Evolutionary conservation across 2,888 invertebrate species (phyloP).

Genomic region (Lasioglossum marginatum): DNA sequence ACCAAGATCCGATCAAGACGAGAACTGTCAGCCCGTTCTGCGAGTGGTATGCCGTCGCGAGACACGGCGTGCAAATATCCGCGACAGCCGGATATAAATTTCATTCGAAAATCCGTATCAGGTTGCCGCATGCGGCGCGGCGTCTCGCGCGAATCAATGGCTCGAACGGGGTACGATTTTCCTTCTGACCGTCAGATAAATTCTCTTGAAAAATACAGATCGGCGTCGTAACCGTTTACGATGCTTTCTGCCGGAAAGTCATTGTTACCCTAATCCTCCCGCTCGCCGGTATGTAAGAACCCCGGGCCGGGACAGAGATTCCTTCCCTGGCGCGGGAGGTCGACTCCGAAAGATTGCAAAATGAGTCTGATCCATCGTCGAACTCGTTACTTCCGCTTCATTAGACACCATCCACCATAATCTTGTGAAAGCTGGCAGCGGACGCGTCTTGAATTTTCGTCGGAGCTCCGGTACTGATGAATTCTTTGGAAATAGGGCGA

Average conservation of each 20-base stretch:
- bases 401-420: constrained; percentile 54
- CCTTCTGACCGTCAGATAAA: constrained; percentile 47
- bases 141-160: constrained; percentile 52
- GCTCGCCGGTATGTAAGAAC: constrained; percentile 8
- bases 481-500: constrained; percentile 25
- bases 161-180: constrained; percentile 36
- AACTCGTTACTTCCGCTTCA: constrained; percentile 63
- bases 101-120: constrained; percentile 45
- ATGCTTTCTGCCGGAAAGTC: constrained; percentile 49
- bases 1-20: neutral
- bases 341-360: constrained; percentile 47
- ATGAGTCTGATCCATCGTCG: constrained; percentile 64
- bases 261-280: neutral
- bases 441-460: constrained; percentile 40
- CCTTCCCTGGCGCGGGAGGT: neutral
- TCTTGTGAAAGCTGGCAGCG: constrained; percentile 37
- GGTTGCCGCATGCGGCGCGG: constrained; percentile 8
- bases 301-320: constrained; percentile 38
- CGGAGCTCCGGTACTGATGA: constrained; percentile 5
- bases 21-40: neutral
- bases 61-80: constrained; percentile 10
- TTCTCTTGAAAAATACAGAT: constrained; percentile 61
- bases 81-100: constrained; percentile 47
- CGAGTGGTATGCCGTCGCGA: neutral
- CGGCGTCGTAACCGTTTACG: constrained; percentile 48